phyloP scores from a whole-genome alignment of 2,113 vertebrate species.

The Antigone vipio region DNA sequence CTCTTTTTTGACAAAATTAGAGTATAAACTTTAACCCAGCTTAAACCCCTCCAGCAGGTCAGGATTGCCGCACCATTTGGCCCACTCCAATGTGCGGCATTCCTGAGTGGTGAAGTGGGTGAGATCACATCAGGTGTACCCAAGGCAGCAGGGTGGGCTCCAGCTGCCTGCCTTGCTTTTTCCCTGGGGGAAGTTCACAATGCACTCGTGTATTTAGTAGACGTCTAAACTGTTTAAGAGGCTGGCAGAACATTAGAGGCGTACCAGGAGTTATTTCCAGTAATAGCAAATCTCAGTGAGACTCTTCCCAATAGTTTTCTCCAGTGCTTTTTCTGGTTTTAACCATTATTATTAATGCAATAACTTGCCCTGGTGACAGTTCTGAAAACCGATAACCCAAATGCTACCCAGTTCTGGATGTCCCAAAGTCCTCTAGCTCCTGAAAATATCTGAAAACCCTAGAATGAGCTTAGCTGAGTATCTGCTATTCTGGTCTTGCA shows the following conservation, averaged over 20 bases:
- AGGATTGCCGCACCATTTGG: neutral
- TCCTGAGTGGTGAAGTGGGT: rapidly evolving
- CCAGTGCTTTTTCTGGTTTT: neutral
- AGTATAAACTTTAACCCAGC: neutral
- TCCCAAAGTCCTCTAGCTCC: neutral
- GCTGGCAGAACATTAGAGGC: neutral
- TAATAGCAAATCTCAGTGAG: neutral
- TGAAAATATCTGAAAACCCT: neutral
- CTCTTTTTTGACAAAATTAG: neutral
- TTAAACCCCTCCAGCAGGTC: neutral
- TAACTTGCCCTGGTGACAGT: neutral
- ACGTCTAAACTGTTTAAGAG: neutral
- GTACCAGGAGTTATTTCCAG: neutral
- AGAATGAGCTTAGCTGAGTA: neutral
- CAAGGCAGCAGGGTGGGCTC: neutral
- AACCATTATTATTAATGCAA: neutral
- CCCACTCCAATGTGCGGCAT: rapidly evolving
- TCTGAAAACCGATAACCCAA: neutral
- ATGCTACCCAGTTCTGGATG: neutral
- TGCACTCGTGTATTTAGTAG: neutral
- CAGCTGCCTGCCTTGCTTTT: neutral
- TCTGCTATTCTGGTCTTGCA: neutral
- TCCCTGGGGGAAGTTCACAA: neutral
- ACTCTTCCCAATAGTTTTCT: neutral
- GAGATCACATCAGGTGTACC: neutral